A percentile compares a stretch with the other conserved stretches of the same genome.
These are phyloP conservation scores for Cyrtonyx montezumae DNA, from an alignment of 2,113 vertebrate species.

Conservation along the genomic window DNA sequence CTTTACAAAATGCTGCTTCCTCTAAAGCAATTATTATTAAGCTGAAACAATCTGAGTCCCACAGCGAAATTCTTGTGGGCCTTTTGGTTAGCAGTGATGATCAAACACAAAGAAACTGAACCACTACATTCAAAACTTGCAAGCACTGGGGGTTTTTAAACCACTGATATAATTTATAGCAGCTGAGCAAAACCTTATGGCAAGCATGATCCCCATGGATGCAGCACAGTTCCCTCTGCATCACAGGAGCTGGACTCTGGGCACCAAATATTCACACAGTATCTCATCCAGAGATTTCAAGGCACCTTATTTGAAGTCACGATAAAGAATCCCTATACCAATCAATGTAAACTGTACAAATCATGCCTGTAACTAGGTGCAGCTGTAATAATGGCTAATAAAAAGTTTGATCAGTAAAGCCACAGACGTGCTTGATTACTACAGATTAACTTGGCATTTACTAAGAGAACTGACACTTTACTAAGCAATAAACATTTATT, in stretches of 20 bases:
- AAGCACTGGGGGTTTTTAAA: background rate
- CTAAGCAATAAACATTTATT: background rate
- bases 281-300: background rate
- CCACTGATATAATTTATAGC: background rate
- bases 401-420: background rate
- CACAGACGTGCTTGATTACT: background rate
- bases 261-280: background rate
- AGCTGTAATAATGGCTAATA: background rate
- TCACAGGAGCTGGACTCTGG: accelerated
- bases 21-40: conserved; percentile 42
- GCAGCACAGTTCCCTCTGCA: background rate
- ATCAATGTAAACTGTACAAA: background rate
- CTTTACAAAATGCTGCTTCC: background rate
- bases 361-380: background rate
- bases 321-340: background rate
- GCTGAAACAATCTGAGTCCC: conserved; percentile 20
- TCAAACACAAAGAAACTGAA: conserved; percentile 15
- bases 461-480: background rate
- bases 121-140: background rate
- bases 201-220: accelerated
- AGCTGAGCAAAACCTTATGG: conserved; percentile 30
- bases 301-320: background rate
- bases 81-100: background rate
- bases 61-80: conserved; percentile 14
- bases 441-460: conserved; percentile 9